Percentiles rank a stretch among this genome's conserved stretches.
These are phyloP conservation scores for Gymnoscopelus microlampas DNA, from an alignment of 2,797 vertebrate genomes.

Conservation along the genomic window DNA sequence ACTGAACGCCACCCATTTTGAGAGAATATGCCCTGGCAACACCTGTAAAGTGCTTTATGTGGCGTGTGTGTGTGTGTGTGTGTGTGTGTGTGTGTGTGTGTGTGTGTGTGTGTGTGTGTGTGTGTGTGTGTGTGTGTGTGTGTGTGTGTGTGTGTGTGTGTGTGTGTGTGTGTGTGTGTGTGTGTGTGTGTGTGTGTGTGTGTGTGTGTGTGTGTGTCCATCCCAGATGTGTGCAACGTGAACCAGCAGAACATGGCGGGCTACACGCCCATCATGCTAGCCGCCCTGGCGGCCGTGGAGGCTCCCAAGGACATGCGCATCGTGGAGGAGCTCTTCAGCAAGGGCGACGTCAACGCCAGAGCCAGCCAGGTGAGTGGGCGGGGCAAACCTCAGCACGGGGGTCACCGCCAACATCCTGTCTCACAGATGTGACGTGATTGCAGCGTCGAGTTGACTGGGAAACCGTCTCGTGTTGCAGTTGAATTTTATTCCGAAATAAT, in stretches of 20 bases:
- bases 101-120: constrained; percentile 30
- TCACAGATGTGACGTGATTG: too few relatives aligned
- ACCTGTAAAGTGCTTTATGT: background rate
- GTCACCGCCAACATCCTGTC: too few relatives aligned
- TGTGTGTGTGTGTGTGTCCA: constrained; percentile 18
- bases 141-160: background rate
- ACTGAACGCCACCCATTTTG: constrained; percentile 24
- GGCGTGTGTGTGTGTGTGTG: background rate
- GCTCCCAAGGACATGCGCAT: constrained; percentile 91
- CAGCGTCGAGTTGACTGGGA: too few relatives aligned
- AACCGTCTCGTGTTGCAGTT: too few relatives aligned
- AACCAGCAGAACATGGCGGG: constrained; percentile 99
- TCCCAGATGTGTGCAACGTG: constrained; percentile 94
- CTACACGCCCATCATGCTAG: constrained; percentile 99
- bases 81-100: background rate
- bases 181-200: background rate
- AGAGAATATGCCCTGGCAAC: background rate
- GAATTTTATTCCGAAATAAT: too few relatives aligned
- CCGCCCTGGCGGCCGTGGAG: constrained; percentile 95
- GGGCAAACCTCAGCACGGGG: too few relatives aligned
- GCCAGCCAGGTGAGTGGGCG: constrained; percentile 92
- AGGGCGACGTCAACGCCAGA: constrained; percentile 96
- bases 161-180: background rate
- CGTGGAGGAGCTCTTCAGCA: constrained; percentile 94
- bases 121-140: constrained; percentile 2